A percentile compares a stretch with the other conserved stretches of the same genome.
Evolutionary conservation across 2,888 invertebrate genomes (phyloP).

Genomic region (Creontiades dilutus): DNA sequence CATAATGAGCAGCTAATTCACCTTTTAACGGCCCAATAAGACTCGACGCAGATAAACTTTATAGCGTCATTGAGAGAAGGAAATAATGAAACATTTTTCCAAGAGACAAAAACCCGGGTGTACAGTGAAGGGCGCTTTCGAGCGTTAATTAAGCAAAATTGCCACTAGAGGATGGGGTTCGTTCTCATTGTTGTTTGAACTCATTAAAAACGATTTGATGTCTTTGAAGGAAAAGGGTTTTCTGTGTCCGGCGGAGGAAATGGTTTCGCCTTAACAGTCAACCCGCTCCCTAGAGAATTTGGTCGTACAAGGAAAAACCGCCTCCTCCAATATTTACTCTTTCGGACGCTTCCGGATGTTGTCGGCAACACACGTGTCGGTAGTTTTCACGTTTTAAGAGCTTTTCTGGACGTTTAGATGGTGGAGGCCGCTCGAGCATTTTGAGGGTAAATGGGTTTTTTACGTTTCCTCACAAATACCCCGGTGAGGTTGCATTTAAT

Average conservation of each 20-base stretch:
- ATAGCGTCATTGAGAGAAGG: not conserved
- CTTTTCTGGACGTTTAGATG: not conserved
- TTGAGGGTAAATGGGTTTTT: not conserved
- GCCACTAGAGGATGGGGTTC: not conserved
- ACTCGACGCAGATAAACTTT: constrained; percentile 14
- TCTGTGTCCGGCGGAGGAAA: not conserved
- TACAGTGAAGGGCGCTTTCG: not conserved
- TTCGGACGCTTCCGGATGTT: not conserved
- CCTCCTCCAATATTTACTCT: constrained; percentile 45
- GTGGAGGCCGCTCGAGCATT: not conserved
- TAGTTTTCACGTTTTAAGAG: constrained; percentile 47
- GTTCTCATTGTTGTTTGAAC: not conserved
- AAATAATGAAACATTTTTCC: constrained; percentile 40
- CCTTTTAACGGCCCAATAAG: constrained; percentile 40
- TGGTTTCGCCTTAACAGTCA: constrained; percentile 9
- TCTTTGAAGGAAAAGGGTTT: not conserved
- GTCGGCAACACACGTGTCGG: constrained; percentile 28
- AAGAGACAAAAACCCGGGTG: not conserved
- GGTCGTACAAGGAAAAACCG: constrained; percentile 28
- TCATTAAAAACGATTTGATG: constrained; percentile 44
- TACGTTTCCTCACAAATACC: not conserved
- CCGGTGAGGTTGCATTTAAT: not conserved
- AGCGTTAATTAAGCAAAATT: constrained; percentile 35
- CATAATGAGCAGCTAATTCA: constrained; percentile 42
- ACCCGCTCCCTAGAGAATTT: not conserved